These are phyloP conservation scores for Scylla paramamosain DNA, from an alignment of 1,140 invertebrate species.

Conservation along the genomic window DNA sequence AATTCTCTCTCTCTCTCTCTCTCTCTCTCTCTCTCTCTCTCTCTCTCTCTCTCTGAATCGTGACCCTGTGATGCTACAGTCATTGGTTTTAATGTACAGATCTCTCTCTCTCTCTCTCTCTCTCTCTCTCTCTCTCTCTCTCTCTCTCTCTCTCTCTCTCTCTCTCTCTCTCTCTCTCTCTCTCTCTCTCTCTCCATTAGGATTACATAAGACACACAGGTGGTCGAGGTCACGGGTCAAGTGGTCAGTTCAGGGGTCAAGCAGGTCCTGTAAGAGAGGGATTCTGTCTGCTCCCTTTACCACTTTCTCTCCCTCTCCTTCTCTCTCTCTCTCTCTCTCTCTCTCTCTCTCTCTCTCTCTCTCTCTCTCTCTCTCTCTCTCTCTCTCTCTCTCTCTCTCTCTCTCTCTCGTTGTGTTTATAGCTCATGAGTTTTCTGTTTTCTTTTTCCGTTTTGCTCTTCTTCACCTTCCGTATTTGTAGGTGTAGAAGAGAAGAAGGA, in stretches of 20 bases:
- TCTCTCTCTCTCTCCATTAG: not conserved
- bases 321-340: constrained; percentile 35
- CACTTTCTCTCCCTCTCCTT: not conserved
- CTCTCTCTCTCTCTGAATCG: not conserved
- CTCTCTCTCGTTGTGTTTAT: not conserved
- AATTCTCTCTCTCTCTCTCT: not conserved
- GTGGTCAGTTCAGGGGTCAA: not conserved
- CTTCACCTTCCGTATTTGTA: not conserved
- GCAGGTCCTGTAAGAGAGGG: not conserved
- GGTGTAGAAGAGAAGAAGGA: not conserved
- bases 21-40: constrained; percentile 5
- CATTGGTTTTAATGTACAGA: too few relatives aligned
- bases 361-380: constrained; percentile 46
- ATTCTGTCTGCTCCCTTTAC: not conserved
- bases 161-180: not conserved
- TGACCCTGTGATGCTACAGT: too few relatives aligned
- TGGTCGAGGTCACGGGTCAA: not conserved
- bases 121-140: constrained; percentile 7
- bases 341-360: constrained; percentile 56
- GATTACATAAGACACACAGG: not conserved
- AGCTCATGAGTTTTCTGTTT: too few relatives aligned
- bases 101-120: constrained; percentile 11
- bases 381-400: constrained; percentile 53
- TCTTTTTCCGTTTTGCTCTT: too few relatives aligned
- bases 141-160: not conserved